These are phyloP conservation scores for Gisinianus flammeolus DNA, from an alignment of 2,888 invertebrate species.

Conservation along the genomic window DNA sequence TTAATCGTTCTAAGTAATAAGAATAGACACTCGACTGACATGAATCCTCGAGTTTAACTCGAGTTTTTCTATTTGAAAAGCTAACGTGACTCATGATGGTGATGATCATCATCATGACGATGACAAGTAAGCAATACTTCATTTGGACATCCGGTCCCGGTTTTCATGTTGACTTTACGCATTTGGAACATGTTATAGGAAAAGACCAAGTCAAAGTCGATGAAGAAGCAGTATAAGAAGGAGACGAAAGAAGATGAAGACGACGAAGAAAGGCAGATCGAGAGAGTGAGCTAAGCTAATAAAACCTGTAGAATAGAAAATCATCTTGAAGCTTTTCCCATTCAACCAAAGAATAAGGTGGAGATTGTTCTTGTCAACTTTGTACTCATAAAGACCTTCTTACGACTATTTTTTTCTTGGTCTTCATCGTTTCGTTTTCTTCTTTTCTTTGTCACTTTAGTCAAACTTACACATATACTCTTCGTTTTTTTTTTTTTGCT, in stretches of 20 bases:
- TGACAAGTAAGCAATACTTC: slow-evolving; percentile 33
- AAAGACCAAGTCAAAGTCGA: background rate
- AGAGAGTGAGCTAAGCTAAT: slow-evolving; percentile 24
- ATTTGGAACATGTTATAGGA: background rate
- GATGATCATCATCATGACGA: slow-evolving; percentile 8
- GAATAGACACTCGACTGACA: too few species aligned
- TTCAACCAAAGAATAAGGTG: slow-evolving; percentile 9
- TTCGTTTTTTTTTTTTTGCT: background rate
- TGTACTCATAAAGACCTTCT: slow-evolving; percentile 9
- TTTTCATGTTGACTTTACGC: background rate
- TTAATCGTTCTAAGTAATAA: too few species aligned
- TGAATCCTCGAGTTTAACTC: too few species aligned
- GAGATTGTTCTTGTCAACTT: slow-evolving; percentile 29
- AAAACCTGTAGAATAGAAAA: slow-evolving; percentile 25
- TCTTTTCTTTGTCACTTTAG: slow-evolving; percentile 9
- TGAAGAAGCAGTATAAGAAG: background rate
- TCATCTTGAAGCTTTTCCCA: slow-evolving; percentile 13
- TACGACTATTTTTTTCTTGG: too few species aligned
- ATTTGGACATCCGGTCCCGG: slow-evolving; percentile 22
- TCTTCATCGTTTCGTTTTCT: too few species aligned
- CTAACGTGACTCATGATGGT: too few species aligned
- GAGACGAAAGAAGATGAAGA: background rate
- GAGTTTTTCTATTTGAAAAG: too few species aligned
- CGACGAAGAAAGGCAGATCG: background rate
- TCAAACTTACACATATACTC: slow-evolving; percentile 15